phyloP scores from a whole-genome alignment of 2,113 vertebrate species.

The Psilopogon haemacephalus region DNA sequence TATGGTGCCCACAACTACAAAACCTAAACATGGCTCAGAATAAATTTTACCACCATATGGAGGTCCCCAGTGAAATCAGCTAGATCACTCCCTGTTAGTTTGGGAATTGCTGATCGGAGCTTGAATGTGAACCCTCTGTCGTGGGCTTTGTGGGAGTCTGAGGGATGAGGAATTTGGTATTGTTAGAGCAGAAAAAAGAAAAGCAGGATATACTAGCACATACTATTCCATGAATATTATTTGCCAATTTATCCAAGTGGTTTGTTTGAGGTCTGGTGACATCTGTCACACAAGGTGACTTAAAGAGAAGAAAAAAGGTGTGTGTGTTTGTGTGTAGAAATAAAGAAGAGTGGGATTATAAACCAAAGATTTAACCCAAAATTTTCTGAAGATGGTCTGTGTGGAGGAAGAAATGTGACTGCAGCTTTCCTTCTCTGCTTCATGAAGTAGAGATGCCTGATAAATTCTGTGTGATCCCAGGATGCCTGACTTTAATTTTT shows the following conservation, averaged over 20 bases:
- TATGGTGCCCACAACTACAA: constrained; percentile 28
- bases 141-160: constrained; percentile 25
- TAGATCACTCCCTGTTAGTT: constrained; percentile 59
- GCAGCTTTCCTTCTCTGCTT: not conserved
- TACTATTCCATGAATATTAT: constrained; percentile 47
- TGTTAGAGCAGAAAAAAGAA: constrained; percentile 24
- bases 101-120: constrained; percentile 56
- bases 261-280: not conserved
- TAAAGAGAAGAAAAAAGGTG: not conserved
- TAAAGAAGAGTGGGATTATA: not conserved
- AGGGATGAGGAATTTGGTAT: constrained; percentile 50
- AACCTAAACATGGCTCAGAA: constrained; percentile 65
- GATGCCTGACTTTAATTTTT: not conserved
- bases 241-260: not conserved
- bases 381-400: not conserved
- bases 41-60: constrained; percentile 70
- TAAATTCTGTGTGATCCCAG: not conserved
- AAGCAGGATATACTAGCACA: not conserved
- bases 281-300: constrained; percentile 50
- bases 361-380: not conserved
- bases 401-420: not conserved
- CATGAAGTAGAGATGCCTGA: not conserved
- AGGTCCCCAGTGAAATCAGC: constrained; percentile 65
- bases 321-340: too few relatives aligned
- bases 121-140: constrained; percentile 55